Percentiles rank a stretch among this genome's conserved stretches.
Evolutionary conservation across 2,888 invertebrate genomes (phyloP).

Genomic region (Tenthredo mesomela): DNA sequence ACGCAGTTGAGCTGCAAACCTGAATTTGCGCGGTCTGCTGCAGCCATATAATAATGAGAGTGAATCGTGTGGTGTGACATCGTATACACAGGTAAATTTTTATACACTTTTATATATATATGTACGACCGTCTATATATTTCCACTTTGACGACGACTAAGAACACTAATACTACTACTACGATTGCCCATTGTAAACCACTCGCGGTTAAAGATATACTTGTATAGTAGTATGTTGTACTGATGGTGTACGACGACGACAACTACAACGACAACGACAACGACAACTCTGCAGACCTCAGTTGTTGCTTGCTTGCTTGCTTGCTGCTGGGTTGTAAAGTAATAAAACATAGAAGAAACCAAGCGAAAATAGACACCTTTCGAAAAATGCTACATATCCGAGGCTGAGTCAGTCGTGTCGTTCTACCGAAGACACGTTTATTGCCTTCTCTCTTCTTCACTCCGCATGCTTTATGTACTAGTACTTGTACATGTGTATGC

Average conservation of each 20-base stretch:
- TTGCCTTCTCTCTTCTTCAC: conserved; percentile 1
- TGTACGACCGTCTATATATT: conserved; percentile 7
- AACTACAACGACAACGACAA: not conserved
- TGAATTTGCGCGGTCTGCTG: conserved; percentile 7
- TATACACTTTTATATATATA: not conserved
- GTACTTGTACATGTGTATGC: not conserved
- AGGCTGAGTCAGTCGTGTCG: conserved; percentile 37
- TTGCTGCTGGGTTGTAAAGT: not conserved
- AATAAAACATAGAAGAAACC: conserved; percentile 38
- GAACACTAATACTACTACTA: not conserved
- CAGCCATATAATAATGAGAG: not conserved
- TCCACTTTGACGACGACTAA: not conserved
- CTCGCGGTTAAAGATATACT: conserved; percentile 27
- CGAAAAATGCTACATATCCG: conserved; percentile 34
- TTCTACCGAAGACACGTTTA: conserved; percentile 40
- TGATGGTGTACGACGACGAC: not conserved
- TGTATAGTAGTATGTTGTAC: not conserved
- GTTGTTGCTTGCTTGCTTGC: not conserved
- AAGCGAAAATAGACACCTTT: conserved; percentile 41
- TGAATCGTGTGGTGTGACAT: conserved; percentile 13
- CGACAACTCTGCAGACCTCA: not conserved
- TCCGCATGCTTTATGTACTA: too few relatives aligned
- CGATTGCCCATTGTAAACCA: conserved; percentile 25
- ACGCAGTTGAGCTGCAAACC: not conserved
- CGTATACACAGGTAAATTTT: not conserved